Evolutionary conservation across 2,888 invertebrate species (phyloP).

Genomic region (Philhelius pedissequus): DNA sequence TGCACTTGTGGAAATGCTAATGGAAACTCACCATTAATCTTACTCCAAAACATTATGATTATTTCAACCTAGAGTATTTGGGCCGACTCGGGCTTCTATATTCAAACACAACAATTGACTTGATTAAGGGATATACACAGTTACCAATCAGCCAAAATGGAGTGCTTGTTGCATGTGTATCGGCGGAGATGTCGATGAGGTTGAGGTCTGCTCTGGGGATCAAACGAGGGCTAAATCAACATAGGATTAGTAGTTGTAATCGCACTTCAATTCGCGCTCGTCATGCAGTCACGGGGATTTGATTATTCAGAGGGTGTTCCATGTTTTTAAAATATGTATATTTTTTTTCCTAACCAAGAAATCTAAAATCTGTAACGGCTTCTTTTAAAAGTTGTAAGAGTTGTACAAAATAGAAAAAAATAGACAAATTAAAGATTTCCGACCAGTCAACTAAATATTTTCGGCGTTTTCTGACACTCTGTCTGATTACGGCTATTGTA

Average conservation of each 20-base stretch:
- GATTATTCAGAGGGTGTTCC: not conserved
- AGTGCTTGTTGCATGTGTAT: conserved; percentile 43
- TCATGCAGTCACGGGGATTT: conserved; percentile 8
- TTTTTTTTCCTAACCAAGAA: not conserved
- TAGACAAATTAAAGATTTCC: too few species aligned
- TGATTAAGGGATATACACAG: conserved; percentile 57
- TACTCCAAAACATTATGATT: conserved; percentile 60
- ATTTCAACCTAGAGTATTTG: conserved; percentile 46
- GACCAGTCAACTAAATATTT: too few species aligned
- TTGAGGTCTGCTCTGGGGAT: conserved; percentile 23
- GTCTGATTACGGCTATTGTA: too few species aligned
- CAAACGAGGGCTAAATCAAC: conserved; percentile 38
- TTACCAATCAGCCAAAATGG: conserved; percentile 45
- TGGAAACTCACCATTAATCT: conserved; percentile 63
- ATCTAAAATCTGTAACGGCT: too few species aligned
- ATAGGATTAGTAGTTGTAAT: conserved; percentile 34
- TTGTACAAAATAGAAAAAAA: too few species aligned
- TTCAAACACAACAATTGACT: conserved; percentile 45
- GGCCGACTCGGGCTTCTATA: not conserved
- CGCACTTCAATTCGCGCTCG: conserved; percentile 39
- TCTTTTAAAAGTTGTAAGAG: too few species aligned
- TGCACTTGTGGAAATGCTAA: conserved; percentile 61
- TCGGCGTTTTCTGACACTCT: too few species aligned
- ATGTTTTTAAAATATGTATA: not conserved
- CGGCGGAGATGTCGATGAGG: conserved; percentile 28